Conservation (phyloP, 2,797 vertebrate species). For the Zonotrichia albicollis region DNA sequence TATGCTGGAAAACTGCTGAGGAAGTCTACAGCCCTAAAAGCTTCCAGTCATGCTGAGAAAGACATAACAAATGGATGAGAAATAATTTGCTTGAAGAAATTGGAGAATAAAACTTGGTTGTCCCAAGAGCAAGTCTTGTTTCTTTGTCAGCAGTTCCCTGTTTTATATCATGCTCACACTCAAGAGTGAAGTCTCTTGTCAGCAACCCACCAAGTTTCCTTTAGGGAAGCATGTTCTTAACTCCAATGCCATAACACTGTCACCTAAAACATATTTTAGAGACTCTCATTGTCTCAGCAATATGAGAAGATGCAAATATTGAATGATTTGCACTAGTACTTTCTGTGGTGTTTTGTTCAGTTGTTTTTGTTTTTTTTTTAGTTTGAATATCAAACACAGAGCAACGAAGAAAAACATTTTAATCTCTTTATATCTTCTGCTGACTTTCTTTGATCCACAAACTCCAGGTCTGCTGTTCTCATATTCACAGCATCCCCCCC, state of each 20-base stretch:
- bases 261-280: neutral
- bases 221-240: neutral
- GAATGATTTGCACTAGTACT: neutral
- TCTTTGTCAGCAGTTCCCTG: neutral
- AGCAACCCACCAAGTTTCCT: neutral
- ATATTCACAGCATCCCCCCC: neutral
- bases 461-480: neutral
- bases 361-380: neutral
- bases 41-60: neutral
- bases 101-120: neutral
- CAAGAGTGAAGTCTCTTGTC: neutral
- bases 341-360: fast-evolving
- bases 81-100: neutral
- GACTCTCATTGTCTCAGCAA: neutral
- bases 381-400: neutral
- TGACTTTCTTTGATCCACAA: neutral
- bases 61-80: neutral
- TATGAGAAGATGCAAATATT: neutral
- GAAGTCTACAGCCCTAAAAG: neutral
- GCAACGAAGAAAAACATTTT: neutral
- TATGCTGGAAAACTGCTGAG: neutral
- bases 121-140: neutral
- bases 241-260: neutral
- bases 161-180: neutral
- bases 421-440: neutral